A percentile compares a stretch with the other conserved stretches of the same genome.
phyloP scores from a whole-genome alignment of 2,888 invertebrate genomes.

The Drosophila antonietae region DNA sequence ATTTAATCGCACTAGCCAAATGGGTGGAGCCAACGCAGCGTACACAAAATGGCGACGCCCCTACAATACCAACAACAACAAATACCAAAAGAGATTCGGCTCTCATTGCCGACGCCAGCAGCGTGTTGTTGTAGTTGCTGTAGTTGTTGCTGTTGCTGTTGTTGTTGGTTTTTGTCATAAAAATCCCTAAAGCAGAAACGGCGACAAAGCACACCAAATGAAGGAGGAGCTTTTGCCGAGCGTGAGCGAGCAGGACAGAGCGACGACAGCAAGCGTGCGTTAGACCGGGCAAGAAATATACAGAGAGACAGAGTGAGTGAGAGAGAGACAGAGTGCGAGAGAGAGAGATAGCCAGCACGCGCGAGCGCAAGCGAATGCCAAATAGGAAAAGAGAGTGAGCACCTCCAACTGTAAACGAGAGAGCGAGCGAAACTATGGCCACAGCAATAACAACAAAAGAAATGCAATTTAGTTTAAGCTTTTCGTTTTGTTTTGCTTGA shows the following conservation, averaged over 20 bases:
- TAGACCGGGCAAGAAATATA: neutral
- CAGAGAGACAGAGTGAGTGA: neutral
- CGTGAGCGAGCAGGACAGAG: slow-evolving; percentile 10
- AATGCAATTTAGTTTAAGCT: slow-evolving; percentile 56
- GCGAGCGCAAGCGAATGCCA: slow-evolving; percentile 39
- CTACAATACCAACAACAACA: slow-evolving; percentile 32
- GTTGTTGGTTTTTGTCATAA: slow-evolving; percentile 54
- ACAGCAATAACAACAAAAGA: slow-evolving; percentile 25
- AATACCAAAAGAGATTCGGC: slow-evolving; percentile 26
- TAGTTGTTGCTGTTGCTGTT: slow-evolving; percentile 10
- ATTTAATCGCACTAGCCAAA: slow-evolving; percentile 29
- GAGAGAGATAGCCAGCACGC: slow-evolving; percentile 4
- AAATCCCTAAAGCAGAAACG: slow-evolving; percentile 70
- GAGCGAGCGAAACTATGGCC: slow-evolving; percentile 41
- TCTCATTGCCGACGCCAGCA: slow-evolving; percentile 27
- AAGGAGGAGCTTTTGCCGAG: slow-evolving; percentile 66
- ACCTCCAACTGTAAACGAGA: slow-evolving; percentile 7
- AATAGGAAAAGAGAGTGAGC: slow-evolving; percentile 9
- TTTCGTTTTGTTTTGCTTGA: slow-evolving; percentile 24
- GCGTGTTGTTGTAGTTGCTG: slow-evolving; percentile 20
- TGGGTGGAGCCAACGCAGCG: slow-evolving; percentile 63
- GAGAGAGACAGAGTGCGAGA: neutral
- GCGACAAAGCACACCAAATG: slow-evolving; percentile 56
- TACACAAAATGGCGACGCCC: slow-evolving; percentile 69
- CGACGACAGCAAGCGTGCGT: neutral